Percentiles rank a stretch among this genome's conserved stretches.
Conservation (phyloP, 2,797 vertebrate genomes). For the Forpus xanthops region DNA sequence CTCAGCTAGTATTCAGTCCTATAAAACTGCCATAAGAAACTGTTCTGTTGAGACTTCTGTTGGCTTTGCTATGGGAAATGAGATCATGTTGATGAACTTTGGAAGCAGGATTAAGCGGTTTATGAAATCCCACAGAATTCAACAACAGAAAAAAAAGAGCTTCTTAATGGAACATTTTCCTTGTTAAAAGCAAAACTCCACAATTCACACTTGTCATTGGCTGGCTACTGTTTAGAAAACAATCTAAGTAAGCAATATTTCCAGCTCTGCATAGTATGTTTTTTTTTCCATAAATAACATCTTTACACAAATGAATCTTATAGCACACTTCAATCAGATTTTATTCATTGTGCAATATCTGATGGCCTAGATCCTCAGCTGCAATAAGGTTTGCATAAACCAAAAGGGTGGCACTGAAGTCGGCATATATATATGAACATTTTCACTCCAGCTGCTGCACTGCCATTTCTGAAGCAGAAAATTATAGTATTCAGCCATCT, state of each 20-base stretch:
- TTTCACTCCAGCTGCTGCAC: neutral
- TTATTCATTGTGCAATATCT: neutral
- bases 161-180: neutral
- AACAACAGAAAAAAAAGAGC: rapidly evolving
- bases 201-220: neutral
- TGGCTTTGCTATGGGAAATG: neutral
- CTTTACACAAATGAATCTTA: neutral
- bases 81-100: neutral
- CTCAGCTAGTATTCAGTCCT: neutral
- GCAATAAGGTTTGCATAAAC: neutral
- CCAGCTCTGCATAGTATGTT: rapidly evolving
- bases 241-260: neutral
- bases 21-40: neutral
- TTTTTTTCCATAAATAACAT: neutral
- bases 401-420: neutral
- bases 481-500: neutral
- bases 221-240: neutral
- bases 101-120: neutral
- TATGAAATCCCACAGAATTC: neutral
- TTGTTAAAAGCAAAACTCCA: neutral
- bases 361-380: neutral
- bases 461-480: neutral
- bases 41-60: neutral
- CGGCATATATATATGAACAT: neutral
- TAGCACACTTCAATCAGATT: neutral